phyloP scores from a whole-genome alignment of 2,113 vertebrate species.

The Rafetus swinhoei region DNA sequence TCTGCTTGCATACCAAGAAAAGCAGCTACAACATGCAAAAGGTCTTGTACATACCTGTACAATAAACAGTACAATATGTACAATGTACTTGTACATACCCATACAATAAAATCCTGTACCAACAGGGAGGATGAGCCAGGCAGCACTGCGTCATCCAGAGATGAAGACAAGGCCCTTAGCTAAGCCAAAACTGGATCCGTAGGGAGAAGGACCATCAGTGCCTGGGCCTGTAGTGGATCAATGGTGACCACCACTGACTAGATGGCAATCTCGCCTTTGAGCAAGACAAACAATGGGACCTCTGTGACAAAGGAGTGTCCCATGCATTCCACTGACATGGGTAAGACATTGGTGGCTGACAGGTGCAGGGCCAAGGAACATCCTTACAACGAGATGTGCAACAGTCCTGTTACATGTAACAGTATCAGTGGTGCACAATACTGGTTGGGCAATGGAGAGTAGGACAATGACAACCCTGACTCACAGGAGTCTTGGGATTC shows the following conservation, averaged over 20 bases:
- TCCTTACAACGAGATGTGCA: neutral
- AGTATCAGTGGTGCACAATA: neutral
- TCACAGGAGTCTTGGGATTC: neutral
- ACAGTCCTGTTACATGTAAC: neutral
- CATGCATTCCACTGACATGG: neutral
- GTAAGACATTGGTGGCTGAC: neutral
- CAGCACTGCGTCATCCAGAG: neutral
- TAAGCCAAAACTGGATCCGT: neutral
- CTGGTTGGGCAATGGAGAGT: neutral
- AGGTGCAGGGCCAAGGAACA: neutral
- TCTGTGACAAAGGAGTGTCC: no score
- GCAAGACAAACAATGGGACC: no score
- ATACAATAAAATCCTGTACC: neutral
- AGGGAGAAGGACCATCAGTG: neutral
- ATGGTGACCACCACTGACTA: neutral
- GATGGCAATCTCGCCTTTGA: no score
- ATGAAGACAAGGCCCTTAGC: neutral
- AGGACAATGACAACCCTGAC: neutral
- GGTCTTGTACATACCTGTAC: no score
- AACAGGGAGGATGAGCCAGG: neutral
- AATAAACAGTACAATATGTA: no score
- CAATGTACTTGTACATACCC: no score
- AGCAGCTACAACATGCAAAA: neutral
- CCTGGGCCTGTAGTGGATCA: neutral
- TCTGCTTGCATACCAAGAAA: neutral